A percentile compares a stretch with the other conserved stretches of the same genome.
These are phyloP conservation scores for Limonius californicus DNA, from an alignment of 1,140 invertebrate genomes.

Conservation along the genomic window DNA sequence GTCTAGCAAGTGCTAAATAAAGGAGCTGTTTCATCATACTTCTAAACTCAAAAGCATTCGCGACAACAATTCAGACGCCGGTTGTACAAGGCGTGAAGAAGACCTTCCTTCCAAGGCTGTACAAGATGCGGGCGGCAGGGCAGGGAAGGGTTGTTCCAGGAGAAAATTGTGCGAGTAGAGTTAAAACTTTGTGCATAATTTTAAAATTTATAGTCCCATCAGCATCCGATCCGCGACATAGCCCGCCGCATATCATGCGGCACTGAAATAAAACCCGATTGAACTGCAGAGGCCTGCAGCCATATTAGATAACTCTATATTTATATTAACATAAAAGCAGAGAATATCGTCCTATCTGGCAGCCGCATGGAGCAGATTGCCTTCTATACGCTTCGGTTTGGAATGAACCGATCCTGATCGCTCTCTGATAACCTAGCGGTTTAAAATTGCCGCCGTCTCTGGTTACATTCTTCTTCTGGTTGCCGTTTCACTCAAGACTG, in stretches of 20 bases:
- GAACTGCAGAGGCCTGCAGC: conserved; percentile 7
- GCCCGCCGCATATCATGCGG: conserved; percentile 26
- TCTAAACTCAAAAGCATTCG: no score
- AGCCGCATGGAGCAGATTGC: conserved; percentile 6
- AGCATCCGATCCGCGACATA: neutral
- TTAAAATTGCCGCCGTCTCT: neutral
- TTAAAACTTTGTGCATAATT: neutral
- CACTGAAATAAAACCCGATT: conserved; percentile 28
- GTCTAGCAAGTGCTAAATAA: no score
- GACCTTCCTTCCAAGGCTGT: no score
- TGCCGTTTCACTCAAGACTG: no score
- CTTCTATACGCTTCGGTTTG: conserved; percentile 5
- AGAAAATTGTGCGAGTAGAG: no score
- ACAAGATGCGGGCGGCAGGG: no score
- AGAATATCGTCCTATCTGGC: conserved; percentile 3
- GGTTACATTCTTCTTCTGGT: neutral
- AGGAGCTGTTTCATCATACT: no score
- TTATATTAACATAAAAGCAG: conserved; percentile 13
- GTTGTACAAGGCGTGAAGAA: no score
- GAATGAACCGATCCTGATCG: conserved; percentile 7
- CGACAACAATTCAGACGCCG: no score
- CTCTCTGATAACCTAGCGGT: neutral
- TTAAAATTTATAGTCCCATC: neutral
- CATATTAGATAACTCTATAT: conserved; percentile 9
- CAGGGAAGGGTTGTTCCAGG: no score